Conservation (phyloP, 2,888 invertebrate genomes). For the Mesochorus sp. region DNA sequence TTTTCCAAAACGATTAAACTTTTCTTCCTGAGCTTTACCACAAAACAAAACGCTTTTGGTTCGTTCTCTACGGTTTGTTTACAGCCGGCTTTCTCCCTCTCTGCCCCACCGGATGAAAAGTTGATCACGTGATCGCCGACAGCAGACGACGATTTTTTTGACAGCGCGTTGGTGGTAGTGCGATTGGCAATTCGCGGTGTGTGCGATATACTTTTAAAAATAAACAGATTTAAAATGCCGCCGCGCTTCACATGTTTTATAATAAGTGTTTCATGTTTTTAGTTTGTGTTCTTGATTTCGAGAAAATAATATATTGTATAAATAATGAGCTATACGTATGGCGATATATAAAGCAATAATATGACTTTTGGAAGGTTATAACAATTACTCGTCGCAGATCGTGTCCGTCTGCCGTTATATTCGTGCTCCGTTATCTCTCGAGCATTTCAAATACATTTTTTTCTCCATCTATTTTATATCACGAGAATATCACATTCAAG, state of each 20-base stretch:
- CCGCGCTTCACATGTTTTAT: background rate
- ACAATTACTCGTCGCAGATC: background rate
- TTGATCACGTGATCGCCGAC: conserved; percentile 33
- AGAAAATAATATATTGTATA: conserved; percentile 13
- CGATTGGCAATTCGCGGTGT: background rate
- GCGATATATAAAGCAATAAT: background rate
- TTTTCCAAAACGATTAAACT: background rate
- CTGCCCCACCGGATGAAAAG: background rate
- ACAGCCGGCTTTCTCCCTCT: conserved; percentile 15
- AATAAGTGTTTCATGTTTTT: background rate
- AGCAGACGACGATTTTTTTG: conserved; percentile 31
- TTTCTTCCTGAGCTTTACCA: background rate
- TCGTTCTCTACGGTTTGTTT: conserved; percentile 2
- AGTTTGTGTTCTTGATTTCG: background rate
- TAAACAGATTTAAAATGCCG: background rate
- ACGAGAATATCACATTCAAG: too few species aligned
- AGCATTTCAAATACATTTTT: too few species aligned
- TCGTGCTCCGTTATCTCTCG: too few species aligned
- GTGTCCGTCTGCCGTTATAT: too few species aligned
- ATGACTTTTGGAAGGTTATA: background rate
- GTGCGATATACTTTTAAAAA: background rate
- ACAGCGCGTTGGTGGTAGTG: conserved; percentile 31
- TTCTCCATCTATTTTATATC: too few species aligned
- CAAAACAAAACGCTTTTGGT: background rate
- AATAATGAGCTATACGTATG: background rate